Conservation (phyloP, 2,113 vertebrate species). For the Redunca redunca region DNA sequence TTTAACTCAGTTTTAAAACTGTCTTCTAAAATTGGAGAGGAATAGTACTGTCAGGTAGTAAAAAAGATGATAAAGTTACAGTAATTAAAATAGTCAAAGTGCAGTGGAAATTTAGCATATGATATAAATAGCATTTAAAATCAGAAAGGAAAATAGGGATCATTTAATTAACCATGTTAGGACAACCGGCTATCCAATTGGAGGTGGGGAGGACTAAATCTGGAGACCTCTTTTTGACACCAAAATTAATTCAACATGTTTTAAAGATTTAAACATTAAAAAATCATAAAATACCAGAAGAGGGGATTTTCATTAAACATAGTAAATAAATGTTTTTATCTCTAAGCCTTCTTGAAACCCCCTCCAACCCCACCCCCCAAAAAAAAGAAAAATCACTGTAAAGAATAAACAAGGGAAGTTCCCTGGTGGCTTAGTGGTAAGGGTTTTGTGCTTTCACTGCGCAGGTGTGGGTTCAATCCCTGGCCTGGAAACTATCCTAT, state of each 20-base stretch:
- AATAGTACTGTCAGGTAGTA: background rate
- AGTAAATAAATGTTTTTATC: background rate
- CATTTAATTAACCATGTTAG: background rate
- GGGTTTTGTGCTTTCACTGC: background rate
- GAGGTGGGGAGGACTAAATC: background rate
- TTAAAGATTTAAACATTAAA: background rate
- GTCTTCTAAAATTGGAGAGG: slow-evolving; percentile 5
- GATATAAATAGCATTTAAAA: background rate
- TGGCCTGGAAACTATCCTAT: background rate
- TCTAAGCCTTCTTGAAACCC: background rate
- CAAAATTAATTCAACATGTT: background rate
- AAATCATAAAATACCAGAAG: background rate
- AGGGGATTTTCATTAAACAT: background rate
- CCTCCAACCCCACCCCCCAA: accelerated
- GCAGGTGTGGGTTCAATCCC: background rate
- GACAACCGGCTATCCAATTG: background rate
- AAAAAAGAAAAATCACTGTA: background rate
- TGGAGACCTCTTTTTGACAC: background rate
- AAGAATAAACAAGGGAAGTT: background rate
- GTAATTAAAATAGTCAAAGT: background rate
- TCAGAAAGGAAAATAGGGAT: background rate
- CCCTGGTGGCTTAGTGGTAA: background rate
- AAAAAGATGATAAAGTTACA: background rate
- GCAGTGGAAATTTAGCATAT: background rate
- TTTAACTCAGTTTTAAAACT: slow-evolving; percentile 14